These are phyloP conservation scores for Hirtodrosophila confusa DNA, from an alignment of 2,888 invertebrate species.

Conservation along the genomic window DNA sequence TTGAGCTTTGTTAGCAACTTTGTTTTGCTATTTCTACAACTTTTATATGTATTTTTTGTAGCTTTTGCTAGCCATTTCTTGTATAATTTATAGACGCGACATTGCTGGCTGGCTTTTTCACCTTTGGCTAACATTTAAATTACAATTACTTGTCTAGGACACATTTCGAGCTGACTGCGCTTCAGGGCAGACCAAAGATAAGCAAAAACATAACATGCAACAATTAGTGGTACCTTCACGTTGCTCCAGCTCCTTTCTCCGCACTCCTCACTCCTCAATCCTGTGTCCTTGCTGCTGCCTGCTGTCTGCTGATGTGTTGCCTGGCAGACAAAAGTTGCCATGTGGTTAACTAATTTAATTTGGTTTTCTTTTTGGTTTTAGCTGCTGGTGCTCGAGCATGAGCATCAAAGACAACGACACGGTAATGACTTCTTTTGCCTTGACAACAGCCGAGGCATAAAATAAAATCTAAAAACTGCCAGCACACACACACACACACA, in stretches of 20 bases:
- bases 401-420: conserved; percentile 78
- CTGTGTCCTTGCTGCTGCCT: background rate
- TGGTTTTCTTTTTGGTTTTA: conserved; percentile 54
- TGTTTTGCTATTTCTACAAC: conserved; percentile 42
- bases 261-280: background rate
- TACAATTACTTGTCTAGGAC: conserved; percentile 77
- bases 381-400: conserved; percentile 30
- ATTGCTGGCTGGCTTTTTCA: conserved; percentile 52
- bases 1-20: conserved; percentile 68
- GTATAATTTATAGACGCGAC: conserved; percentile 77
- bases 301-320: conserved; percentile 27
- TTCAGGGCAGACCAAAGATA: conserved; percentile 52
- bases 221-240: conserved; percentile 67
- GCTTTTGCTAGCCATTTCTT: conserved; percentile 54
- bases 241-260: conserved; percentile 21
- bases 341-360: conserved; percentile 83
- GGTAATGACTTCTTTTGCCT: conserved; percentile 78
- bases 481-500: conserved; percentile 52
- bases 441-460: conserved; percentile 62
- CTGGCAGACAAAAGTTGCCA: conserved; percentile 72
- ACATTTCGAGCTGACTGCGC: conserved; percentile 59
- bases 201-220: conserved; percentile 79
- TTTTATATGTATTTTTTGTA: conserved; percentile 20
- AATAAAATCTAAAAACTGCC: conserved; percentile 72
- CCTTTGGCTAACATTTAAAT: conserved; percentile 77